phyloP scores from a whole-genome alignment of 2,888 invertebrate species.

The Iphiclides podalirius region DNA sequence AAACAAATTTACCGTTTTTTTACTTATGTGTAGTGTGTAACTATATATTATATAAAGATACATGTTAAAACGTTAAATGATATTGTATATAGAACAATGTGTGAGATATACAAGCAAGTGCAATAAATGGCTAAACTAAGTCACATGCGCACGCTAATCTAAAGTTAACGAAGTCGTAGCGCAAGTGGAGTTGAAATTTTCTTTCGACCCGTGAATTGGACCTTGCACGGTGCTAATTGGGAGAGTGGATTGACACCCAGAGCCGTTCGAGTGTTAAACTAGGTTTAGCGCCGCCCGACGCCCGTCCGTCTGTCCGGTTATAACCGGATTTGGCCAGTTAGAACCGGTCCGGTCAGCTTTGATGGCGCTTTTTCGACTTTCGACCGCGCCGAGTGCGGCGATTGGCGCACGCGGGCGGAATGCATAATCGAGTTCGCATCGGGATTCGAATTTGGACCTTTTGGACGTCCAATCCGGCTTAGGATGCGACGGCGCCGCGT shows the following conservation, averaged over 20 bases:
- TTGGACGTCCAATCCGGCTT: neutral
- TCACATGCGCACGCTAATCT: too few species aligned
- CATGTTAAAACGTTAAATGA: too few species aligned
- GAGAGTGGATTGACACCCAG: slow-evolving; percentile 33
- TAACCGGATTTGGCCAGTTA: slow-evolving; percentile 45
- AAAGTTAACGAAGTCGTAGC: too few species aligned
- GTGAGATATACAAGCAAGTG: too few species aligned
- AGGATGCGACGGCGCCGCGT: neutral
- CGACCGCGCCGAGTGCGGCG: slow-evolving; percentile 22
- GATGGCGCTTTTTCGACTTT: slow-evolving; percentile 28
- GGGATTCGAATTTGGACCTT: slow-evolving; percentile 3
- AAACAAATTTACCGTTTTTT: too few species aligned
- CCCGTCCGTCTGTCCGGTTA: slow-evolving; percentile 32
- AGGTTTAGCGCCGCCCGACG: slow-evolving; percentile 22
- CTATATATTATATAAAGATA: too few species aligned
- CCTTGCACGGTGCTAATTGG: slow-evolving; percentile 41
- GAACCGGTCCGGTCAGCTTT: slow-evolving; percentile 35
- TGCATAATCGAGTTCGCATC: slow-evolving; percentile 12
- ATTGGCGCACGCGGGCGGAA: slow-evolving; percentile 18
- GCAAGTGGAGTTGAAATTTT: too few species aligned
- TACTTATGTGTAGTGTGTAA: too few species aligned
- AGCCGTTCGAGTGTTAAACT: slow-evolving; percentile 22
- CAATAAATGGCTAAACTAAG: too few species aligned
- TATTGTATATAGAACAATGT: too few species aligned
- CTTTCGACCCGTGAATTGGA: slow-evolving; percentile 42